Evolutionary conservation across 2,797 vertebrate species (phyloP).

Genomic region (Champsocephalus esox): DNA sequence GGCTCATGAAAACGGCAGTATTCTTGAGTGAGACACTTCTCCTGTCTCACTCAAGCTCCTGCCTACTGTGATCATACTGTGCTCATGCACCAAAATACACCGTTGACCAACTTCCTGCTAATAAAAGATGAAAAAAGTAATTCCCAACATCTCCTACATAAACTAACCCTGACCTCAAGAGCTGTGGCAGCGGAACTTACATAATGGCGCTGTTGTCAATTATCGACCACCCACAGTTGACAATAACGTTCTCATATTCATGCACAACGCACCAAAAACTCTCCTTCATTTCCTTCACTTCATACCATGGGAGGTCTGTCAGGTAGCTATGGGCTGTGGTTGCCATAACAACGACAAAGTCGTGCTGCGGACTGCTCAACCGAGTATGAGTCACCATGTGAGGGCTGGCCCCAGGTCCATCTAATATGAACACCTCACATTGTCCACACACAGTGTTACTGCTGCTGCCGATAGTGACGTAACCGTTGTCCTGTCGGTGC

Average conservation of each 20-base stretch:
- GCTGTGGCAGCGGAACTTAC: constrained; percentile 46
- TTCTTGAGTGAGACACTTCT: background rate
- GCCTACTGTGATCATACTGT: constrained; percentile 1
- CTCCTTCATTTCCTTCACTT: constrained; percentile 66
- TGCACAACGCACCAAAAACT: constrained; percentile 42
- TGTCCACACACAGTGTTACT: constrained; percentile 52
- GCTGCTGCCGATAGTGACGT: constrained; percentile 15
- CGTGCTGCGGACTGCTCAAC: constrained; percentile 65
- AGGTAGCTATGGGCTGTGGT: constrained; percentile 74
- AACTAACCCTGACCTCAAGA: constrained; percentile 48
- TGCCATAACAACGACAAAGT: constrained; percentile 73
- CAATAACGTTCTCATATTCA: constrained; percentile 54
- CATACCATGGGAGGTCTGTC: constrained; percentile 74
- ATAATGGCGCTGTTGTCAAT: constrained; percentile 58
- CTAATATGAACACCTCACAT: constrained; percentile 57
- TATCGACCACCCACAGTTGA: constrained; percentile 62
- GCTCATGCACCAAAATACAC: background rate
- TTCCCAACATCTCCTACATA: constrained; percentile 44
- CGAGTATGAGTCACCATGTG: constrained; percentile 79
- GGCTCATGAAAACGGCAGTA: background rate
- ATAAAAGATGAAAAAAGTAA: constrained; percentile 24
- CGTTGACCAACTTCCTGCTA: constrained; percentile 32
- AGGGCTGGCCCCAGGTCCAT: constrained; percentile 67
- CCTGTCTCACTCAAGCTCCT: no score
- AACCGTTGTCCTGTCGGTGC: constrained; percentile 6